Conservation (phyloP, 2,888 invertebrate genomes). For the Nomada fucata region DNA sequence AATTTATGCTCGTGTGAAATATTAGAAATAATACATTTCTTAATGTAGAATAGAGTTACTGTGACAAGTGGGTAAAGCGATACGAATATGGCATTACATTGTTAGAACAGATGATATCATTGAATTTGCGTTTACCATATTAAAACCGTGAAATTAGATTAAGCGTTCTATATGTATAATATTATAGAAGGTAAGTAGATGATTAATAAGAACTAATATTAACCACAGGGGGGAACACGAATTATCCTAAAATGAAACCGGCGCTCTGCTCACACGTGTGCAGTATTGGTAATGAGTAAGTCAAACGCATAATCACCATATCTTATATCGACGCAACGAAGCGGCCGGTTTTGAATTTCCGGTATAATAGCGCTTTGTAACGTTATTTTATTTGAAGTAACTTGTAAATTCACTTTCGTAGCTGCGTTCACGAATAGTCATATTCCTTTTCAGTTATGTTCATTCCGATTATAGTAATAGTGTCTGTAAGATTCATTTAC, state of each 20-base stretch:
- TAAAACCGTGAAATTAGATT: too few relatives aligned
- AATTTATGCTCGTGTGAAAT: too few relatives aligned
- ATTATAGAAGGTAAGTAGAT: neutral
- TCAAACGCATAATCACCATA: neutral
- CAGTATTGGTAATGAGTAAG: conserved; percentile 1
- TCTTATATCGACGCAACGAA: neutral
- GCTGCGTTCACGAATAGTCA: neutral
- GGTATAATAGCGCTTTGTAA: neutral
- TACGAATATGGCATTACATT: too few relatives aligned
- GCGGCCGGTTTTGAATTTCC: conserved; percentile 1
- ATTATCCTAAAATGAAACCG: conserved; percentile 3
- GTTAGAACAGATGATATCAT: too few relatives aligned
- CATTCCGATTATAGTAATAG: too few relatives aligned
- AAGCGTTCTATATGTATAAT: too few relatives aligned
- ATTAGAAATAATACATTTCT: too few relatives aligned
- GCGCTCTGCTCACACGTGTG: conserved; percentile 8
- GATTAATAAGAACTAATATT: neutral
- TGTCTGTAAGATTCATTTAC: too few relatives aligned
- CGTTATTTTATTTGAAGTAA: neutral
- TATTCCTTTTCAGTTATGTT: neutral
- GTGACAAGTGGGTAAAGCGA: too few relatives aligned
- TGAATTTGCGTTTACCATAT: too few relatives aligned
- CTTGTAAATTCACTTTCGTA: neutral
- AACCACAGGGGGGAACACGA: too few relatives aligned
- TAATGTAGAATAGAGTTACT: too few relatives aligned